These are phyloP conservation scores for Pao palembangensis DNA, from an alignment of 2,113 vertebrate species.

Conservation along the genomic window DNA sequence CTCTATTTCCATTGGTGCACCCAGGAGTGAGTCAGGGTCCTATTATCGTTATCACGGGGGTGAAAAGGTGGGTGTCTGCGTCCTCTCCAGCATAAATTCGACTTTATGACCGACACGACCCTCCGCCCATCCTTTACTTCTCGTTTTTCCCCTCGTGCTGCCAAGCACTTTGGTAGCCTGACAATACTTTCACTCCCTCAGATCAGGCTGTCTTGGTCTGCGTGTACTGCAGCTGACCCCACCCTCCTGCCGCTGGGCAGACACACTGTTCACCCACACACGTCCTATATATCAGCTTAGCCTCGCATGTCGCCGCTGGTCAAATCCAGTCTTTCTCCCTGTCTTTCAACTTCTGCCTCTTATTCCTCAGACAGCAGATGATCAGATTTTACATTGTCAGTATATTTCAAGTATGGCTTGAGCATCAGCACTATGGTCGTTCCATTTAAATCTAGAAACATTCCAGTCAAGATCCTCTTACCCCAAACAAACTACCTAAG, in stretches of 20 bases:
- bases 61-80: slow-evolving; percentile 62
- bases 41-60: slow-evolving; percentile 55
- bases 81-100: slow-evolving; percentile 58
- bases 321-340: neutral
- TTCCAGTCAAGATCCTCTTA: too few relatives aligned
- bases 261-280: neutral
- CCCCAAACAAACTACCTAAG: neutral
- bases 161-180: slow-evolving; percentile 44
- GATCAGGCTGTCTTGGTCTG: slow-evolving; percentile 37
- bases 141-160: slow-evolving; percentile 14
- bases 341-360: slow-evolving; percentile 11
- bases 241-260: slow-evolving; percentile 16
- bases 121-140: slow-evolving; percentile 17
- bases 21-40: slow-evolving; percentile 39
- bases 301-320: neutral
- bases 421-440: too few relatives aligned
- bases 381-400: too few relatives aligned
- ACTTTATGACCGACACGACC: slow-evolving; percentile 47
- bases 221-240: slow-evolving; percentile 22
- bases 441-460: too few relatives aligned
- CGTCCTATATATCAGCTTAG: neutral
- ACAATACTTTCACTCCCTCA: slow-evolving; percentile 49
- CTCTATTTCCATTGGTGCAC: slow-evolving; percentile 28
- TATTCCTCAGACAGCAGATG: neutral
- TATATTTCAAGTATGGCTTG: too few relatives aligned